These are phyloP conservation scores for Leucania comma DNA, from an alignment of 2,888 invertebrate genomes.

Conservation along the genomic window DNA sequence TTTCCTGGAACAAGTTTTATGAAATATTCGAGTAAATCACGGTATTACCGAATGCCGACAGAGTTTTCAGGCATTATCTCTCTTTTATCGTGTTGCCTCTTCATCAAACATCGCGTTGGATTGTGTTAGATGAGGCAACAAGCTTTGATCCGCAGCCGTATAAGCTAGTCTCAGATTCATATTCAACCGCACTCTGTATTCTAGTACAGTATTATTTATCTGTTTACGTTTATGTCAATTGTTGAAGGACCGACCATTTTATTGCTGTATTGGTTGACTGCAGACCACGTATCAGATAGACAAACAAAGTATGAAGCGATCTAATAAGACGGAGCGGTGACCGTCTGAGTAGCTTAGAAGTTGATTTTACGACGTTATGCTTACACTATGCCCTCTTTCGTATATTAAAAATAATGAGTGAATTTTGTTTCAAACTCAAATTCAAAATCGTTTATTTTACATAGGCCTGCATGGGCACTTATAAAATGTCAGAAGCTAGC, in stretches of 20 bases:
- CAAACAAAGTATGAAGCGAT: constrained; percentile 14
- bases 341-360: constrained; percentile 6
- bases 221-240: constrained; percentile 4
- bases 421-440: too few relatives aligned
- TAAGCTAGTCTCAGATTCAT: background rate
- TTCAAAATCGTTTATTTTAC: too few relatives aligned
- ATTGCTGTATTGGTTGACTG: background rate
- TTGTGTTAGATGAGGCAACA: too few relatives aligned
- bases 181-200: background rate
- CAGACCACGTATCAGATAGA: constrained; percentile 26
- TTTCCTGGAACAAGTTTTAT: too few relatives aligned
- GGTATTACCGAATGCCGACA: too few relatives aligned
- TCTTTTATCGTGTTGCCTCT: too few relatives aligned
- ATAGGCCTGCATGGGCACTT: too few relatives aligned
- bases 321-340: constrained; percentile 16
- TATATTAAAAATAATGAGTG: background rate
- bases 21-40: too few relatives aligned
- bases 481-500: too few relatives aligned
- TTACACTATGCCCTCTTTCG: background rate
- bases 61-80: too few relatives aligned
- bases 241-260: constrained; percentile 1
- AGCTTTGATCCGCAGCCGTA: background rate
- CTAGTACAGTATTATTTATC: background rate
- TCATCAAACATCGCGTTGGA: too few relatives aligned
- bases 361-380: background rate